These are phyloP conservation scores for Apomyelois bistriatella DNA, from an alignment of 2,888 invertebrate species.

Conservation along the genomic window DNA sequence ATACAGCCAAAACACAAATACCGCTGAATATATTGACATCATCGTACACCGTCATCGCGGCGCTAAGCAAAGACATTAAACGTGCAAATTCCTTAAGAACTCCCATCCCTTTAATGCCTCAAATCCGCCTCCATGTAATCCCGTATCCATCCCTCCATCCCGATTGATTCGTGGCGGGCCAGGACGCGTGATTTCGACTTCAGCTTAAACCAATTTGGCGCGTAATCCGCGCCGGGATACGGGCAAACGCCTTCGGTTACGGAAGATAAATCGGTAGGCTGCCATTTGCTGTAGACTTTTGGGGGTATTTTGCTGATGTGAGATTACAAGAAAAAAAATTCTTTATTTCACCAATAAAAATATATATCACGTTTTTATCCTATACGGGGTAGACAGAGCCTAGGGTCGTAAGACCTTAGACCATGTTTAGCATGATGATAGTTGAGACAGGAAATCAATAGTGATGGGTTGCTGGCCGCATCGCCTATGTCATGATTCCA, in stretches of 20 bases:
- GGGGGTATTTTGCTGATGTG: background rate
- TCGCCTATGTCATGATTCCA: no score
- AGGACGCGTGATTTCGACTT: constrained; percentile 41
- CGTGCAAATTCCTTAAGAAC: constrained; percentile 10
- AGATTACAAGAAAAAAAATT: background rate
- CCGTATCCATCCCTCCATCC: constrained; percentile 34
- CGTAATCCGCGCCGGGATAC: constrained; percentile 57
- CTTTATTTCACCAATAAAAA: no score
- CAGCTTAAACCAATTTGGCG: constrained; percentile 66
- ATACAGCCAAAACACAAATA: no score
- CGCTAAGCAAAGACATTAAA: constrained; percentile 3
- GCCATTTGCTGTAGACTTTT: background rate
- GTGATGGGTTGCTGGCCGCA: no score
- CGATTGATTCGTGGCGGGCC: constrained; percentile 58
- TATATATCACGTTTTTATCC: no score
- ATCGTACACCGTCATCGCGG: background rate
- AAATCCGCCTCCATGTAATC: constrained; percentile 5
- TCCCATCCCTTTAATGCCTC: background rate
- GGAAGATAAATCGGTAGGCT: constrained; percentile 11
- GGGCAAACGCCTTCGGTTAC: constrained; percentile 44
- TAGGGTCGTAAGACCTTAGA: no score
- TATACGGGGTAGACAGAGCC: no score
- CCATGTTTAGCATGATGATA: no score
- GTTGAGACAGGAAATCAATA: no score
- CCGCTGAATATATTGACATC: no score